phyloP scores from a whole-genome alignment of 2,113 vertebrate genomes.

The Limanda limanda region DNA sequence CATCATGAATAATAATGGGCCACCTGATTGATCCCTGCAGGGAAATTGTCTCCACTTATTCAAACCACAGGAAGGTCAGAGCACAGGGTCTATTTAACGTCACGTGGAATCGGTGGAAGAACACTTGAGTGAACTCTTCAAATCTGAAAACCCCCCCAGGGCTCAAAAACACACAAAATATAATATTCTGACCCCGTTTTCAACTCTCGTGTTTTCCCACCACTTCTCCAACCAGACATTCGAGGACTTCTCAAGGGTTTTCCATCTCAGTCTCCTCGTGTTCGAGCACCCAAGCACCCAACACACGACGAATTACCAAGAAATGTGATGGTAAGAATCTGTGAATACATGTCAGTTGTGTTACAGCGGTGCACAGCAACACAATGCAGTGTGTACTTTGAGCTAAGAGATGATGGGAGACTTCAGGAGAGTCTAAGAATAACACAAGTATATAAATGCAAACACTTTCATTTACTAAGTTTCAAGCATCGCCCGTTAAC shows the following conservation, averaged over 20 bases:
- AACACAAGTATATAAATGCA: no score
- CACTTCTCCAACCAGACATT: not conserved
- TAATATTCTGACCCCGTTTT: not conserved
- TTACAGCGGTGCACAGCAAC: no score
- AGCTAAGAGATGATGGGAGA: no score
- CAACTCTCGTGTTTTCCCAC: not conserved
- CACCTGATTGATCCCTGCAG: constrained; percentile 32
- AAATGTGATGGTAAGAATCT: no score
- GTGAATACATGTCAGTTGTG: no score
- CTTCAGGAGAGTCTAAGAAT: no score
- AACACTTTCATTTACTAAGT: no score
- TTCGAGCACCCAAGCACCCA: not conserved
- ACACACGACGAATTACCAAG: not conserved
- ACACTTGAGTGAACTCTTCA: not conserved
- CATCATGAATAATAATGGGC: constrained; percentile 37
- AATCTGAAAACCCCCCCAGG: not conserved
- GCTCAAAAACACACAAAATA: not conserved
- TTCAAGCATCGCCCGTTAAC: no score
- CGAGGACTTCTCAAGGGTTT: not conserved
- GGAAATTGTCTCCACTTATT: not conserved
- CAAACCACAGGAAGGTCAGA: constrained; percentile 23
- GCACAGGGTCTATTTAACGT: constrained; percentile 2
- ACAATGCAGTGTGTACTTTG: no score
- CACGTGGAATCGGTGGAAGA: not conserved
- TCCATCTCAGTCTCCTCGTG: not conserved